Conservation (phyloP, 1,140 invertebrate genomes). For the Ceratina japonica region DNA sequence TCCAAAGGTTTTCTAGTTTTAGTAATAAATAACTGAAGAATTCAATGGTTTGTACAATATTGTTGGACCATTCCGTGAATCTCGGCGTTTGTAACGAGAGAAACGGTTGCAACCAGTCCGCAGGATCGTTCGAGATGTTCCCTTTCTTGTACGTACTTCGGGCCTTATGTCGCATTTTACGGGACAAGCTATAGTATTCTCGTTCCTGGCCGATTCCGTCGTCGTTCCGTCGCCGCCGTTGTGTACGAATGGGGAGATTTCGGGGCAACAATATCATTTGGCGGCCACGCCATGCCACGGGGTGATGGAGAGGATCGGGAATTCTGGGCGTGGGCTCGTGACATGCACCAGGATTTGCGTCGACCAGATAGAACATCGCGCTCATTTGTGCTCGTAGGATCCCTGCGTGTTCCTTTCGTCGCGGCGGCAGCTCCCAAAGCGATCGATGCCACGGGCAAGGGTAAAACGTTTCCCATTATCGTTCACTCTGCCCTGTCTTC, state of each 20-base stretch:
- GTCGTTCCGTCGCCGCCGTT: constrained; percentile 14
- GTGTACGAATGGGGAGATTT: constrained; percentile 63
- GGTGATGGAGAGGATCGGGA: constrained; percentile 70
- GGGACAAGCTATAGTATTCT: constrained; percentile 34
- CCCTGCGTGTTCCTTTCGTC: constrained; percentile 53
- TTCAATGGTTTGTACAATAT: too few species aligned
- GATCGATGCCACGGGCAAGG: constrained; percentile 27
- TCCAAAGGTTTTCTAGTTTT: too few species aligned
- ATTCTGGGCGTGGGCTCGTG: constrained; percentile 72
- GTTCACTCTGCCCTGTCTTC: constrained; percentile 45
- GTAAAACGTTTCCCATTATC: constrained; percentile 60
- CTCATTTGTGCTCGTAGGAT: constrained; percentile 66
- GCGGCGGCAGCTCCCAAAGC: constrained; percentile 42
- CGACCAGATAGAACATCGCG: constrained; percentile 61
- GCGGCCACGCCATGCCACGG: constrained; percentile 42
- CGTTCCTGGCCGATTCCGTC: constrained; percentile 33
- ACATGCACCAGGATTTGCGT: constrained; percentile 69
- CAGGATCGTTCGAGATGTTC: constrained; percentile 36
- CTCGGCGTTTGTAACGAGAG: too few species aligned
- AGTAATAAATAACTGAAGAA: too few species aligned
- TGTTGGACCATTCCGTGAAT: not conserved
- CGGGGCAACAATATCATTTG: constrained; percentile 73
- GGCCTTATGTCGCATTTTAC: constrained; percentile 64
- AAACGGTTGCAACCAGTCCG: constrained; percentile 10
- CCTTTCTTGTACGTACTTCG: constrained; percentile 57